Evolutionary conservation across 1,140 invertebrate genomes (phyloP).

Genomic region (Glossosoma conforme): DNA sequence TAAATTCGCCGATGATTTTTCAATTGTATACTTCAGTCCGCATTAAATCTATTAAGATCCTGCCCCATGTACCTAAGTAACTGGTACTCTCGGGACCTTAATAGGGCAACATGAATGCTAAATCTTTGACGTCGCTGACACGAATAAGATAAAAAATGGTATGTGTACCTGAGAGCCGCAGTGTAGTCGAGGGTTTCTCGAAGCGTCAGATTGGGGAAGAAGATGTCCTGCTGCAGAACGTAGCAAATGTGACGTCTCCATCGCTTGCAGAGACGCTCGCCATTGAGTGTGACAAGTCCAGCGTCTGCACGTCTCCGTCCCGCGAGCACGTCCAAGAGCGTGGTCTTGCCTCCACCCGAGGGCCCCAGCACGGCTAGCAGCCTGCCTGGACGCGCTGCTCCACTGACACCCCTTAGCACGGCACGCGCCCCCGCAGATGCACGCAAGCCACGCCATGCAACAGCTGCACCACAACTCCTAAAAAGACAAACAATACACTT

Average conservation of each 20-base stretch:
- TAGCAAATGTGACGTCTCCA: conserved; percentile 76
- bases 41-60: too few species aligned
- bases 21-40: too few species aligned
- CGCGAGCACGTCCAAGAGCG: conserved; percentile 70
- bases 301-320: conserved; percentile 62
- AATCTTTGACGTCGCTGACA: too few species aligned
- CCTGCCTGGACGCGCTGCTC: conserved; percentile 57
- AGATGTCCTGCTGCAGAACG: conserved; percentile 80
- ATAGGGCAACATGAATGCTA: too few species aligned
- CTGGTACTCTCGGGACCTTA: too few species aligned
- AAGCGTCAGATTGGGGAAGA: conserved; percentile 76
- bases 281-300: conserved; percentile 70
- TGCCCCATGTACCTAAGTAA: too few species aligned
- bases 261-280: conserved; percentile 68
- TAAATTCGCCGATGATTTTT: too few species aligned
- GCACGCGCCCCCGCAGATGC: conserved; percentile 17
- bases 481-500: too few species aligned
- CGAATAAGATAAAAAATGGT: too few species aligned
- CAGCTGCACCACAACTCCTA: conserved; percentile 20
- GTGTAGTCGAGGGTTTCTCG: conserved; percentile 74
- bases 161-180: conserved; percentile 55
- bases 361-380: conserved; percentile 81
- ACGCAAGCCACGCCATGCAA: conserved; percentile 22
- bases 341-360: conserved; percentile 77
- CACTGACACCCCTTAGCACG: conserved; percentile 22